phyloP scores from a whole-genome alignment of 2,888 invertebrate species.

The Sinelater perroti region DNA sequence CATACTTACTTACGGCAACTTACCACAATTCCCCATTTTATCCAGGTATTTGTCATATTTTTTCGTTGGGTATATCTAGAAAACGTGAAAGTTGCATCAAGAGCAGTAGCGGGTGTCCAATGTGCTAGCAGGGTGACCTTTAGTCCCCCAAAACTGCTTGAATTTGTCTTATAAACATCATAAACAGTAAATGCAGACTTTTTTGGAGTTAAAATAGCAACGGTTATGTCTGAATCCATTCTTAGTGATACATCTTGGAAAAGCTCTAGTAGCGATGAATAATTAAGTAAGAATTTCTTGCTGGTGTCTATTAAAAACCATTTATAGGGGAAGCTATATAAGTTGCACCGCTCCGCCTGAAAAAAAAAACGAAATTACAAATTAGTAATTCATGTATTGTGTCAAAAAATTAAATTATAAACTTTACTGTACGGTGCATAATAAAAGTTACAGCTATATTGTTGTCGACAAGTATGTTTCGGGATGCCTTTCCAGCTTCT shows the following conservation, averaged over 20 bases:
- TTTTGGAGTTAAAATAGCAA: constrained; percentile 24
- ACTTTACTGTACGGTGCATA: neutral
- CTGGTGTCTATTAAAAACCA: constrained; percentile 18
- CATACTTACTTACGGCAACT: constrained; percentile 4
- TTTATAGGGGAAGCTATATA: constrained; percentile 13
- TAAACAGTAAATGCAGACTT: constrained; percentile 36
- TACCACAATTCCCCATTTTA: constrained; percentile 48
- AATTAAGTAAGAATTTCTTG: neutral
- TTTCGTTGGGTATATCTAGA: constrained; percentile 45
- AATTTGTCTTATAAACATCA: constrained; percentile 46
- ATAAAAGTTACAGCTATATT: no score
- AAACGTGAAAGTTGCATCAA: neutral
- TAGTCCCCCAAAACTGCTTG: constrained; percentile 22
- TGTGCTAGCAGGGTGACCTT: neutral
- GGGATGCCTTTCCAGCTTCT: no score
- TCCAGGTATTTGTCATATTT: constrained; percentile 45
- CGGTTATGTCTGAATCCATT: constrained; percentile 44
- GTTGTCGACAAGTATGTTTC: no score
- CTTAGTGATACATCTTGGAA: constrained; percentile 24
- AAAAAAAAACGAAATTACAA: constrained; percentile 2
- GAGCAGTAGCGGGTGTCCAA: neutral
- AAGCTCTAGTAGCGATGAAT: neutral
- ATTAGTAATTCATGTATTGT: no score
- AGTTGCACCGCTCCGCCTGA: constrained; percentile 9
- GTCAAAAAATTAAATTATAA: neutral